phyloP scores from a whole-genome alignment of 2,113 vertebrate species.

The Haplochromis burtoni region DNA sequence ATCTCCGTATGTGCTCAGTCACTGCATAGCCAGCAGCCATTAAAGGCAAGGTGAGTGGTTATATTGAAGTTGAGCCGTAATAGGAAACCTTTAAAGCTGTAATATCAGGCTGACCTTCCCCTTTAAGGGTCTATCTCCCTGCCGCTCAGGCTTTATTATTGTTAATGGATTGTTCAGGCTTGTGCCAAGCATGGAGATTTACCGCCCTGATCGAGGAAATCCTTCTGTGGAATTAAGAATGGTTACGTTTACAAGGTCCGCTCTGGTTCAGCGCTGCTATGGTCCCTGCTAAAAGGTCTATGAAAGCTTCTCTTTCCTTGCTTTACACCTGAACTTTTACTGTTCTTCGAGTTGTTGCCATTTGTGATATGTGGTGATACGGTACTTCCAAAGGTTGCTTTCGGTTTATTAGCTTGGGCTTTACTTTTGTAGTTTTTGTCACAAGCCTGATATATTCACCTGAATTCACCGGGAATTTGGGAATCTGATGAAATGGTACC shows the following conservation, averaged over 20 bases:
- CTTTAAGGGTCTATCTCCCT: constrained; percentile 57
- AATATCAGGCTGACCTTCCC: constrained; percentile 65
- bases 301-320: background rate
- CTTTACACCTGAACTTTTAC: background rate
- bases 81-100: constrained; percentile 65
- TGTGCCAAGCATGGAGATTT: constrained; percentile 51
- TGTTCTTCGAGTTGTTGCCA: background rate
- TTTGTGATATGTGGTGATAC: background rate
- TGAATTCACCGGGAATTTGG: background rate
- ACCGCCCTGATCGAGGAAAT: constrained; percentile 29
- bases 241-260: constrained; percentile 37
- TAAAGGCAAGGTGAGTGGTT: constrained; percentile 61
- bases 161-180: constrained; percentile 59
- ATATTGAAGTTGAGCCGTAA: constrained; percentile 61
- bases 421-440: background rate
- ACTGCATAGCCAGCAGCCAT: constrained; percentile 47
- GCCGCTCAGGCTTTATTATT: constrained; percentile 53
- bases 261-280: background rate
- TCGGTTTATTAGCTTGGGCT: background rate
- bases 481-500: background rate
- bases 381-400: background rate
- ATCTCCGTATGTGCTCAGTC: constrained; percentile 42
- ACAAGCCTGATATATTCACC: background rate
- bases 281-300: background rate
- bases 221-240: constrained; percentile 36